Conservation (phyloP, 2,888 invertebrate species). For the Liposcelis brunnea region DNA sequence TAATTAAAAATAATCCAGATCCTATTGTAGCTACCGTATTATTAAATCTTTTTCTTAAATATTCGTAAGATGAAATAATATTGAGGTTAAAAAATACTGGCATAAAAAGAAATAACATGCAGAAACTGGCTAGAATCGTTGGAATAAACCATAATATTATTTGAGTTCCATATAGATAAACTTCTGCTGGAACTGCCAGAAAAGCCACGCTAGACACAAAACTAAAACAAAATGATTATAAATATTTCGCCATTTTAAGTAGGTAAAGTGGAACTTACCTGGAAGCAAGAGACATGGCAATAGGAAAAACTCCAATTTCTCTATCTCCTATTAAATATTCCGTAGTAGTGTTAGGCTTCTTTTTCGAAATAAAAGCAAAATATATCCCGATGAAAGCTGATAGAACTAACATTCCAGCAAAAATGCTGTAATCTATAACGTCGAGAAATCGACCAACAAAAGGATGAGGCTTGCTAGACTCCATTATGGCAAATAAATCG, state of each 20-base stretch:
- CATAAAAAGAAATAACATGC: slow-evolving; percentile 45
- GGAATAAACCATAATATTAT: slow-evolving; percentile 47
- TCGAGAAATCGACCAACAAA: slow-evolving; percentile 36
- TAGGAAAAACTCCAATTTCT: slow-evolving; percentile 60
- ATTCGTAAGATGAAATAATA: slow-evolving; percentile 61
- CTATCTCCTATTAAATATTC: slow-evolving; percentile 61
- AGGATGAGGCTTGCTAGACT: too few species aligned
- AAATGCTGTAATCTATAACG: slow-evolving; percentile 45
- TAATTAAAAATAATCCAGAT: slow-evolving; percentile 47
- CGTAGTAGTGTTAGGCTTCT: slow-evolving; percentile 48
- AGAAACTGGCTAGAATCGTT: slow-evolving; percentile 45
- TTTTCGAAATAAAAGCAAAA: slow-evolving; percentile 48
- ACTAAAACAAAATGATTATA: slow-evolving; percentile 26
- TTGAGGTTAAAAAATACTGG: slow-evolving; percentile 57
- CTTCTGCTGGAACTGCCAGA: slow-evolving; percentile 55
- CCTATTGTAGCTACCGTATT: slow-evolving; percentile 46
- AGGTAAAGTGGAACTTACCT: slow-evolving; percentile 43
- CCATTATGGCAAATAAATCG: too few species aligned
- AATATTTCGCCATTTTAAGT: too few species aligned
- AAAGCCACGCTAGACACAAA: slow-evolving; percentile 58
- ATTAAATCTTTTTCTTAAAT: slow-evolving; percentile 47
- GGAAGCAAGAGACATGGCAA: slow-evolving; percentile 61
- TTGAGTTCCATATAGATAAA: slow-evolving; percentile 59
- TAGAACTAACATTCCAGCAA: slow-evolving; percentile 42
- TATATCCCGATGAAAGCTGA: slow-evolving; percentile 52